Conservation (phyloP, 2,797 vertebrate species). For the Pseudochromis fuscus region DNA sequence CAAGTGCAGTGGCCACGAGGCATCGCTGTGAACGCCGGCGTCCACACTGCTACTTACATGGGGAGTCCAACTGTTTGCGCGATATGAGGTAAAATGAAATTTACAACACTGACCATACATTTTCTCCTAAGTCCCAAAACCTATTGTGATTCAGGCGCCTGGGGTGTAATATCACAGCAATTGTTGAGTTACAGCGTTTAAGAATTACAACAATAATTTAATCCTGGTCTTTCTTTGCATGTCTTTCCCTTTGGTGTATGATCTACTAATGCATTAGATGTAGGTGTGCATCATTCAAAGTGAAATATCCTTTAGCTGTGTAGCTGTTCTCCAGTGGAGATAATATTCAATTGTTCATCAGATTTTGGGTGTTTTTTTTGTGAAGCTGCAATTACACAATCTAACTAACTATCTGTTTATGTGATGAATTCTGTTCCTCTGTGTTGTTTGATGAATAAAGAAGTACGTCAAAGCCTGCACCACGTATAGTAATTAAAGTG, state of each 20-base stretch:
- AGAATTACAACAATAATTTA: slow-evolving; percentile 63
- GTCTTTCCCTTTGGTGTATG: slow-evolving; percentile 48
- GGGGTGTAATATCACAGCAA: slow-evolving; percentile 62
- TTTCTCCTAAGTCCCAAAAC: slow-evolving; percentile 73
- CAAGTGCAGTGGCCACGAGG: slow-evolving; percentile 80
- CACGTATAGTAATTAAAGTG: slow-evolving; percentile 99
- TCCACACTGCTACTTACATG: slow-evolving; percentile 67
- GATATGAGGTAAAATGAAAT: slow-evolving; percentile 82
- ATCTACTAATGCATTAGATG: slow-evolving; percentile 26
- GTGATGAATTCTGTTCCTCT: slow-evolving; percentile 96
- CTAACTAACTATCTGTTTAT: slow-evolving; percentile 95
- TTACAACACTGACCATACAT: slow-evolving; percentile 79
- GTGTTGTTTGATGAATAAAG: slow-evolving; percentile 99
- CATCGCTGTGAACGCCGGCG: slow-evolving; percentile 76
- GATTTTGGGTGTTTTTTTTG: slow-evolving; percentile 86
- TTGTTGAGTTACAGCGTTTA: slow-evolving; percentile 71
- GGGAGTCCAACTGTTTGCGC: slow-evolving; percentile 78
- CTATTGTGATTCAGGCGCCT: slow-evolving; percentile 74
- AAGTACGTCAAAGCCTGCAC: slow-evolving; percentile 95
- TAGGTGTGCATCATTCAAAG: slow-evolving; percentile 39
- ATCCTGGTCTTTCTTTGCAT: slow-evolving; percentile 41
- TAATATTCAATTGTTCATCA: slow-evolving; percentile 63
- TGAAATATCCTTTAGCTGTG: slow-evolving; percentile 39
- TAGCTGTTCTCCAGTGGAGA: slow-evolving; percentile 45
- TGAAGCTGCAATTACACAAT: slow-evolving; percentile 92